These are phyloP conservation scores for Herminia tarsipennalis DNA, from an alignment of 2,888 invertebrate species.

Conservation along the genomic window DNA sequence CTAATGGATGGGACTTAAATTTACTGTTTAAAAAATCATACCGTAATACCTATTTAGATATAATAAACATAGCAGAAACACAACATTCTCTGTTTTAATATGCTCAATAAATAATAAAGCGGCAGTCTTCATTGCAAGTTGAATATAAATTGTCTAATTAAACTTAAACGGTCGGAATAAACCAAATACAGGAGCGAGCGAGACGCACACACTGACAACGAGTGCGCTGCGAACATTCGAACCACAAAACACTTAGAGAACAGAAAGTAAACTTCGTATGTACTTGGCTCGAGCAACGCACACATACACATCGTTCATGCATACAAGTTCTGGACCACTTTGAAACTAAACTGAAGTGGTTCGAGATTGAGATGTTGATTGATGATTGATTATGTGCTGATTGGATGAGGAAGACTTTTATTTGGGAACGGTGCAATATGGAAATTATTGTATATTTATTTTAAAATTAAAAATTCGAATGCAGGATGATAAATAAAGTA, in stretches of 20 bases:
- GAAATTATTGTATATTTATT: too few relatives aligned
- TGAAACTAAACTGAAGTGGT: too few relatives aligned
- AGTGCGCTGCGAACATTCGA: conserved; percentile 2
- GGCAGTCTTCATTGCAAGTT: conserved; percentile 75
- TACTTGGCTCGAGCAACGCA: background rate
- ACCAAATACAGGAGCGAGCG: conserved; percentile 58
- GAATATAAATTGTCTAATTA: conserved; percentile 82
- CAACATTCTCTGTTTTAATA: conserved; percentile 59
- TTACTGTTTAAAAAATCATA: conserved; percentile 16
- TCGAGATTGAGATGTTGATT: too few relatives aligned
- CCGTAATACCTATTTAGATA: conserved; percentile 31
- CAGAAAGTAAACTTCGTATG: too few relatives aligned
- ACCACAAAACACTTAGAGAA: too few relatives aligned
- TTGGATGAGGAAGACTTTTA: too few relatives aligned
- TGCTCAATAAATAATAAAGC: conserved; percentile 73
- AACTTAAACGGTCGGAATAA: conserved; percentile 73
- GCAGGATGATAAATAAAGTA: too few relatives aligned
- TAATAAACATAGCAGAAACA: conserved; percentile 45
- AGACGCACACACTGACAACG: conserved; percentile 41
- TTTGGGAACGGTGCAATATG: too few relatives aligned
- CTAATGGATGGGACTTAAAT: too few relatives aligned
- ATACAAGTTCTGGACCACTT: too few relatives aligned
- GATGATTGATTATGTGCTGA: too few relatives aligned
- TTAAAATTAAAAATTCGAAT: too few relatives aligned
- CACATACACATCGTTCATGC: background rate